A percentile compares a stretch with the other conserved stretches of the same genome.
Conservation (phyloP, 1,140 invertebrate species). For the Adoxophyes honmai region DNA sequence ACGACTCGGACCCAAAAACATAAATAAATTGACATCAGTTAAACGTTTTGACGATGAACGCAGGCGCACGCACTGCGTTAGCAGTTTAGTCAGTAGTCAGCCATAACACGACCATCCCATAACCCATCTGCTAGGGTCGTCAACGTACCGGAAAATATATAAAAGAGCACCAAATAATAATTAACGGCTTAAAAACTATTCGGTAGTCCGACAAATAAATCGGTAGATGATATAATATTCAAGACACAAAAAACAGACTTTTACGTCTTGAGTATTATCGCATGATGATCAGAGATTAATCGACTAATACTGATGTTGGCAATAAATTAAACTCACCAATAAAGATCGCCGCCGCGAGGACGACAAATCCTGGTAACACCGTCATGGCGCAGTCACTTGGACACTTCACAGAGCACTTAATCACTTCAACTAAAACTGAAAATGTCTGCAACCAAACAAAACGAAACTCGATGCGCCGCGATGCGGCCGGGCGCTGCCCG, state of each 20-base stretch:
- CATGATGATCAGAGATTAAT: too few species aligned
- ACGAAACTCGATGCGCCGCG: slow-evolving; percentile 48
- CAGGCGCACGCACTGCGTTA: too few species aligned
- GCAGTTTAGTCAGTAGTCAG: neutral
- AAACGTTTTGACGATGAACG: too few species aligned
- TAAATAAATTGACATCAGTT: too few species aligned
- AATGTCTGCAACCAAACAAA: slow-evolving; percentile 34
- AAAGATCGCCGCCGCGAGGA: slow-evolving; percentile 62
- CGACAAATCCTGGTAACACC: slow-evolving; percentile 44
- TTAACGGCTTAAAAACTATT: too few species aligned
- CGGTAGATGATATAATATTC: too few species aligned
- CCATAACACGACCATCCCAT: neutral
- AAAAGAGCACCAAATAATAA: too few species aligned
- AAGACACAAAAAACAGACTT: too few species aligned
- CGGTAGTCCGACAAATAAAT: too few species aligned
- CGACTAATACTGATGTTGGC: too few species aligned
- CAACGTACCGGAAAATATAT: neutral
- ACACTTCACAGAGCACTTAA: slow-evolving; percentile 62
- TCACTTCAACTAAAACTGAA: slow-evolving; percentile 40
- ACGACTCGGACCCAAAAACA: too few species aligned
- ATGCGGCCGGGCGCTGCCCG: slow-evolving; percentile 63
- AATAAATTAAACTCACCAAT: slow-evolving; percentile 43
- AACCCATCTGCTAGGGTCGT: neutral
- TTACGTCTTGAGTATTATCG: too few species aligned
- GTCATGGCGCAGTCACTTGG: slow-evolving; percentile 56